Conservation (phyloP, 2,797 vertebrate species). For the Sebastes oblongus region DNA sequence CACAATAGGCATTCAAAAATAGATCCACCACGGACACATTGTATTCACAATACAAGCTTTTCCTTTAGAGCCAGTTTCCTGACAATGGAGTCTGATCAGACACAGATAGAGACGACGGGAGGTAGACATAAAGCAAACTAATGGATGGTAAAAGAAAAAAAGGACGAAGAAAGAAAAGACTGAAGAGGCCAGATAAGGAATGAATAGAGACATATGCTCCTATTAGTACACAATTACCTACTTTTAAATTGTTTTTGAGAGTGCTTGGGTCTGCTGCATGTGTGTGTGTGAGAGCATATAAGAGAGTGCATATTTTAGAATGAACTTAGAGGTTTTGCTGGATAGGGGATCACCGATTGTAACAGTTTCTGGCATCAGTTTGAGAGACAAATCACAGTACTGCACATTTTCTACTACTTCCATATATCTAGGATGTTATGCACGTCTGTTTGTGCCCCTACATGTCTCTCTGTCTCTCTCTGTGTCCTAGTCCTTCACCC, state of each 20-base stretch:
- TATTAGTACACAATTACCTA: constrained; percentile 46
- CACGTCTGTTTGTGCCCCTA: not conserved
- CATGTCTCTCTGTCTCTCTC: not conserved
- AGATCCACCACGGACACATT: not conserved
- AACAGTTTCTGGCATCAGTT: not conserved
- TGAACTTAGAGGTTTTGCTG: not conserved
- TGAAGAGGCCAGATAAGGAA: constrained; percentile 39
- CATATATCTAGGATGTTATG: not conserved
- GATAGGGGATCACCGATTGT: not conserved
- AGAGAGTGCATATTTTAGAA: not conserved
- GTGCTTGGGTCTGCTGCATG: constrained; percentile 8
- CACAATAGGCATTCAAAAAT: not conserved
- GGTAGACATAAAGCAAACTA: constrained; percentile 42
- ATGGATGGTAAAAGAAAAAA: constrained; percentile 21
- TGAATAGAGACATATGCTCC: constrained; percentile 35
- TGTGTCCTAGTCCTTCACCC: not conserved
- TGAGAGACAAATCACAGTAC: not conserved
- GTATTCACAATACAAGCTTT: constrained; percentile 13
- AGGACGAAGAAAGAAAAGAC: constrained; percentile 17
- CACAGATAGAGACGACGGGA: constrained; percentile 30
- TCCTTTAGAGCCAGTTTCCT: constrained; percentile 25
- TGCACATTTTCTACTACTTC: not conserved
- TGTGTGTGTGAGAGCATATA: not conserved
- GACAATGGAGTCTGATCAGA: constrained; percentile 40
- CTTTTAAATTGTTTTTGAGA: constrained; percentile 19